These are phyloP conservation scores for Astreopora myriophthalma DNA, from an alignment of 64 coral and sea anemone genomes.

Conservation along the genomic window DNA sequence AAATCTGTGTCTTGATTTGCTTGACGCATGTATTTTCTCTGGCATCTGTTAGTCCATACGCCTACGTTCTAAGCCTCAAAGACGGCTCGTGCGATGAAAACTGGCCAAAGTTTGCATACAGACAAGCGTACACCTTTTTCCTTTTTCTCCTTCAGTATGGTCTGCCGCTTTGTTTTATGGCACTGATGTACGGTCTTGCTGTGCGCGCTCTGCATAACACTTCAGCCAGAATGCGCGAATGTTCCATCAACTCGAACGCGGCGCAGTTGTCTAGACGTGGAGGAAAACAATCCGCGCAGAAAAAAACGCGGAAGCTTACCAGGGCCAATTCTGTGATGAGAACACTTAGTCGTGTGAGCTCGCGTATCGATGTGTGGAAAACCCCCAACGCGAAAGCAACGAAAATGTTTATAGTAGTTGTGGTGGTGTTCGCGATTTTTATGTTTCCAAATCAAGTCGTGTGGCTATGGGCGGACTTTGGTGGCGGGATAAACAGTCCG, in stretches of 20 bases:
- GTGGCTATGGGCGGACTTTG: slow-evolving; percentile 69
- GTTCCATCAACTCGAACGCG: not conserved
- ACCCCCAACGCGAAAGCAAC: slow-evolving; percentile 53
- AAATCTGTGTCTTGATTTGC: slow-evolving; percentile 17
- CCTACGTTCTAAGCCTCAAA: slow-evolving; percentile 17
- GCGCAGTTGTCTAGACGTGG: not conserved
- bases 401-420: slow-evolving; percentile 66
- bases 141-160: slow-evolving; percentile 57
- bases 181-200: slow-evolving; percentile 2
- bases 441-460: slow-evolving; percentile 77
- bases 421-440: slow-evolving; percentile 58
- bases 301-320: not conserved
- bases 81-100: slow-evolving; percentile 3
- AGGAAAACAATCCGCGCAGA: not conserved
- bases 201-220: not conserved
- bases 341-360: not conserved
- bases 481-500: slow-evolving; percentile 4
- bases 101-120: slow-evolving; percentile 21
- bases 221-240: not conserved
- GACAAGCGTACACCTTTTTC: slow-evolving; percentile 54
- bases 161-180: slow-evolving; percentile 47
- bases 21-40: slow-evolving; percentile 6
- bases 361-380: not conserved
- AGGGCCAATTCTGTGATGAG: not conserved
- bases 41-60: slow-evolving; percentile 11